Evolutionary conservation across 2,888 invertebrate species (phyloP), one percentile per base, ranked within the genome.

Genomic region (Galerucella calmariensis): DNA sequence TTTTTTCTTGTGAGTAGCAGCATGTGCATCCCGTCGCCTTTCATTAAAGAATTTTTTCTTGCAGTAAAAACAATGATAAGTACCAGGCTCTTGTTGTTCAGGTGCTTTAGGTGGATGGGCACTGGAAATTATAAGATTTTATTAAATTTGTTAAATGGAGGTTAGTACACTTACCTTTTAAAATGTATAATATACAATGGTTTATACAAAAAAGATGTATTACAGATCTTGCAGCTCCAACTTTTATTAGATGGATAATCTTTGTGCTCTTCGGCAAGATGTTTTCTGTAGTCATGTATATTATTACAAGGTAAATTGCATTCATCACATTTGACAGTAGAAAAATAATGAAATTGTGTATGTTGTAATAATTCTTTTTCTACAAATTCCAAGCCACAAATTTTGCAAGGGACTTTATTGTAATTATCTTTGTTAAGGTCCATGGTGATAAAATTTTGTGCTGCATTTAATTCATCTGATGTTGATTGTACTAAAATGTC

Each of bases 1-100:
- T 72, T 82, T 84, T 66, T 82, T 80, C 62, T 82, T 81, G 62
- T 85, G 85, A 66, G 79, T 81, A 27, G 79, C 76, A 73, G 80
- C 80, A 70, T 85, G 85, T 9, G 76, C 74, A 35, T 78, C 74
- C 35, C 77, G 79, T 1, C 71, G 69, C 6, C 73, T 65, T 74
- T 78, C 79, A 44, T 70, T 78, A 35, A 67, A 68, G 56, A 81
- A 82, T 68, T 78, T 79, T 46, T 79, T 77, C 14, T 79, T 78
- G 48, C 82, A 82, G 56, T 78, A 76, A 35, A 77, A 77, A 61
- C 82, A 82, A 24, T 76, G 74, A 44, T 74, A 75, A 10, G 63
- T 51, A 9, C 72, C 72, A 3, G 69, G 69, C 9, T 35, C 48
- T 72, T 66, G 59, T 20, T 27, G 59, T n/a, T 44, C 59, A 1